Conservation (phyloP, 2,888 invertebrate species). For the Norana najaformis region DNA sequence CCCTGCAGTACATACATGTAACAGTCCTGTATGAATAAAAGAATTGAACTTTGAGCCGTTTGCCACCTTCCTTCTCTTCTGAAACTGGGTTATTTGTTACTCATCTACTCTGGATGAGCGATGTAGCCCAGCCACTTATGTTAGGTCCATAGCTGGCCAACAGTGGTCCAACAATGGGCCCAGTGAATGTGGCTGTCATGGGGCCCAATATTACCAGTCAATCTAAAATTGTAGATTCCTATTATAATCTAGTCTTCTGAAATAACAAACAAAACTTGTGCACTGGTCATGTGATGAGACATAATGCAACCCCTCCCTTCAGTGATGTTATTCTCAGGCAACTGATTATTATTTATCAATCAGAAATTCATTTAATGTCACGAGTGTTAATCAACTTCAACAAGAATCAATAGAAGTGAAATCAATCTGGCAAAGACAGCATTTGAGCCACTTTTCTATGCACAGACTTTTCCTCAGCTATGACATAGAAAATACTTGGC, state of each 20-base stretch:
- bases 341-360: background rate
- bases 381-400: background rate
- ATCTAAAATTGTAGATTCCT: background rate
- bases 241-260: background rate
- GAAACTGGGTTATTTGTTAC: background rate
- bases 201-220: background rate
- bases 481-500: background rate
- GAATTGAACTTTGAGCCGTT: background rate
- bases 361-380: background rate
- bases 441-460: background rate
- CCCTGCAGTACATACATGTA: no score
- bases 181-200: background rate
- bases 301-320: background rate
- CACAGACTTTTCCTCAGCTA: background rate
- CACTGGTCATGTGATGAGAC: background rate
- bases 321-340: background rate
- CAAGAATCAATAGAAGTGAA: background rate
- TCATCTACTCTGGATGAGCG: background rate
- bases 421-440: background rate
- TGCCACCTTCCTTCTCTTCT: background rate
- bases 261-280: background rate
- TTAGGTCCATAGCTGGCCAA: background rate
- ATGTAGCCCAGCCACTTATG: background rate
- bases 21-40: no score
- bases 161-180: background rate